Base-by-base conservation (phyloP, 2,113 vertebrate genomes). In the Oreocharis arfaki region DNA sequence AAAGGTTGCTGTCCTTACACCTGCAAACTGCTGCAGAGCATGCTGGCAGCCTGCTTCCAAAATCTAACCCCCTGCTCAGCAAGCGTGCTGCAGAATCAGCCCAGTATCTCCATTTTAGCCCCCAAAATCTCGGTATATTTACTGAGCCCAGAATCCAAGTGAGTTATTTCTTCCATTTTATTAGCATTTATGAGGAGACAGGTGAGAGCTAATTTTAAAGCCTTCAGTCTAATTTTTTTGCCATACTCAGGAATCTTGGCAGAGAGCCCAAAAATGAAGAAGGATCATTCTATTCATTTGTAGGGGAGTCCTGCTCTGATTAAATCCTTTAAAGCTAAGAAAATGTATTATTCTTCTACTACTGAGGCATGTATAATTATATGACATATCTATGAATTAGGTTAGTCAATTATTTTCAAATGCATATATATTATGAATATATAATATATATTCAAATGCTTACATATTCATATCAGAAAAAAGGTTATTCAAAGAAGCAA, bases 181-280 rank as follows among this genome's bases (percentile, higher is more conserved):
- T 52, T 50, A 93, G 33, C 27, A 81, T 57, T 94, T 90, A 22
- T 88, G 56, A 61, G 92, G 52, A 85, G 52, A 77, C 33, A 89
- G 67, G 91, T 92, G 60, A 91, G 70, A 75, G 46, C 44, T 90
- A 71, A 92, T 89, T 89, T 94, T 78, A 87, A 89, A 85, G 13
- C 19, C 56, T 84, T 69, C 64, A 52, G 57, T 75, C 75, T 69
- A 33, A 50, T 73, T 56, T 93, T 93, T 76, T 92, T 88, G 32
- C 39, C 42, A 52, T 50, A 49, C 20, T 87, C 39, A 14, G 37
- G 33, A 77, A 77, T 75, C 47, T 52, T 80, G 94, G 67, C 80
- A 83, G 47, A 57, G 27, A 42, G 73, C 75, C 69, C 68, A 56
- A 61, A 91, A 33, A 84, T 41, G 59, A 94, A 44, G 52, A 39